Evolutionary conservation across 2,888 invertebrate species (phyloP).

Genomic region (Microctonus aethiopoides): DNA sequence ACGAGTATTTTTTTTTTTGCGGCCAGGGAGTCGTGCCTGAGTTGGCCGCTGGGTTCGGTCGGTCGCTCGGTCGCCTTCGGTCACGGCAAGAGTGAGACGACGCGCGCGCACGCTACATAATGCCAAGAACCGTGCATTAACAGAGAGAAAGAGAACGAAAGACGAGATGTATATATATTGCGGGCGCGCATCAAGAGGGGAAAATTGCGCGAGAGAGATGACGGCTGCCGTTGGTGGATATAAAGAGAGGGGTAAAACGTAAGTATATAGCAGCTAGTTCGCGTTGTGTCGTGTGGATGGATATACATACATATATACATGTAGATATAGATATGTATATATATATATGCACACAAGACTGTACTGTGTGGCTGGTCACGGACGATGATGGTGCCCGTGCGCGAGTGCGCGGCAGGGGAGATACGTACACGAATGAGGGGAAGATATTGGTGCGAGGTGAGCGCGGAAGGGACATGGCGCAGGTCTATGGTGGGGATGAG

Average conservation of each 20-base stretch:
- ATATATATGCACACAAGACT: background rate
- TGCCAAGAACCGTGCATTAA: conserved; percentile 29
- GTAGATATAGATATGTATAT: background rate
- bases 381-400: conserved; percentile 30
- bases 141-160: conserved; percentile 22
- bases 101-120: conserved; percentile 22
- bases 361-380: conserved; percentile 24
- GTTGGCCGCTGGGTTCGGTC: conserved; percentile 51
- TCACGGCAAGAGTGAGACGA: conserved; percentile 40
- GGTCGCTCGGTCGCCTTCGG: conserved; percentile 52
- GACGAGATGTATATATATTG: conserved; percentile 15
- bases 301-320: too few relatives aligned
- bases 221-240: background rate
- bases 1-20: conserved; percentile 53
- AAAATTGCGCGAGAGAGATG: conserved; percentile 8
- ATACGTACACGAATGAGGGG: conserved; percentile 4
- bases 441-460: conserved; percentile 26
- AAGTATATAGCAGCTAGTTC: background rate
- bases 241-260: background rate
- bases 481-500: conserved; percentile 41
- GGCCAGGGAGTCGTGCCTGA: conserved; percentile 52
- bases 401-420: conserved; percentile 20
- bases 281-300: too few relatives aligned
- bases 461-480: conserved; percentile 25
- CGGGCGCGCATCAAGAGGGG: background rate